Base-by-base conservation (phyloP, 2,797 vertebrate species). In the Mico argentatus region DNA sequence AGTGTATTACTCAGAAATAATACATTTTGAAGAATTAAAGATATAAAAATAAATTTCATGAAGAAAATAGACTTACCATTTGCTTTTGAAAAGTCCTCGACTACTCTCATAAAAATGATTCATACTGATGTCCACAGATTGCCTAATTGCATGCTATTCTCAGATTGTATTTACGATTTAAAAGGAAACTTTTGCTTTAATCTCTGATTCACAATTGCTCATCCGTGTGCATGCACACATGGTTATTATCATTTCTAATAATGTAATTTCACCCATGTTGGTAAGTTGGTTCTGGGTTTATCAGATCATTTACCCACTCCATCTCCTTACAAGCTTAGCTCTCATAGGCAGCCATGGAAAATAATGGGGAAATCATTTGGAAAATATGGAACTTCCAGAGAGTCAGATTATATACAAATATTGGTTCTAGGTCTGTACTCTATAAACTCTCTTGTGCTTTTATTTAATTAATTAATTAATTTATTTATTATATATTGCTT, bases 321-420 rank as follows among this genome's bases (percentile, higher is more conserved):
- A 36, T 57, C 15, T 94, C 12, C 20, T 50, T 39, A 36, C 26
- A n/a, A 72, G 13, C 26, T 75, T n/a, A 73, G 9, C 50, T 94
- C 20, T 92, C 57, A 90, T 30, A 88, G n/a, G 57, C 15, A 84
- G 50, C 14, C 39, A 50, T 36, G 76, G 30, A 92, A 90, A 77
- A 82, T 81, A 95, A 79, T 67, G 39, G 22, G 3, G 11, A 80
- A 76, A 30, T 19, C 5, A 33, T 46, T 30, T 46, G 20, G 57
- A 88, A 94, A 92, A 57, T 5, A 76, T 79, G 93, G 81, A 75
- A 80, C 20, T 92, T 92, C 19, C 20, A 67, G 55, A 95, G 20
- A 50, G 5, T 87, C 30, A 57, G n/a, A 39, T 61, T 81, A 73
- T 44, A 50, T 73, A 26, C 20, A 39, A 39, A 76, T 90, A 67